Base-by-base conservation (phyloP, 2,888 invertebrate genomes). In the Ptychoptera albimana region DNA sequence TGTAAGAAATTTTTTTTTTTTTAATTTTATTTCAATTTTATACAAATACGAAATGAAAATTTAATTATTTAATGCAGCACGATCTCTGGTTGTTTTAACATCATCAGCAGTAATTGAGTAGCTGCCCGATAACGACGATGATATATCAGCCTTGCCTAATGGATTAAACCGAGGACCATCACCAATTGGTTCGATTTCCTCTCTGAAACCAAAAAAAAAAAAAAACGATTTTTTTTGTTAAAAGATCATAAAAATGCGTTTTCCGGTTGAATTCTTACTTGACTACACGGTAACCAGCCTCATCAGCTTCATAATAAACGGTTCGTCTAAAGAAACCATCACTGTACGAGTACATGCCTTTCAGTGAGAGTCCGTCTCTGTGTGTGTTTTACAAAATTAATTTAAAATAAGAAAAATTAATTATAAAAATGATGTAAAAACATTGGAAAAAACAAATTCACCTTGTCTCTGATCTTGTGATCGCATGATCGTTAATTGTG, bases 221-320 rank as follows among this genome's bases (percentile, higher is more conserved):
- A 36, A 15, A n/a, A 44, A 13, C 39, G 5, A 6, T 13, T 31
- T 1, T 9, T 36, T 16, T 14, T 1, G 36, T 9, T 14, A 57
- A 12, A 60, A 61, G n/a, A n/a, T n/a, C n/a, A n/a, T n/a, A n/a
- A n/a, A n/a, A n/a, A n/a, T n/a, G n/a, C n/a, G n/a, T n/a, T n/a
- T n/a, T n/a, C n/a, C n/a, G n/a, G n/a, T n/a, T n/a, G n/a, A n/a
- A n/a, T n/a, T n/a, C n/a, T 63, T 56, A 71, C 70, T 69, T 68
- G n/a, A 69, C 58, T 12, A 77, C 67, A 52, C 75, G 61, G 58
- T 74, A 77, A 45, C 77, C 77, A 48, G 72, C 68, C 53, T 74
- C 69, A 57, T 76, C 77, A 52, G 77, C 76, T 44, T 65, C 67
- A 54, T 77, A 77, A 48, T 68, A 60, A 1, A 75, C 71, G 0